These are phyloP conservation scores for Sminthopsis crassicaudata DNA, from an alignment of 2,113 vertebrate genomes.

Conservation along the genomic window DNA sequence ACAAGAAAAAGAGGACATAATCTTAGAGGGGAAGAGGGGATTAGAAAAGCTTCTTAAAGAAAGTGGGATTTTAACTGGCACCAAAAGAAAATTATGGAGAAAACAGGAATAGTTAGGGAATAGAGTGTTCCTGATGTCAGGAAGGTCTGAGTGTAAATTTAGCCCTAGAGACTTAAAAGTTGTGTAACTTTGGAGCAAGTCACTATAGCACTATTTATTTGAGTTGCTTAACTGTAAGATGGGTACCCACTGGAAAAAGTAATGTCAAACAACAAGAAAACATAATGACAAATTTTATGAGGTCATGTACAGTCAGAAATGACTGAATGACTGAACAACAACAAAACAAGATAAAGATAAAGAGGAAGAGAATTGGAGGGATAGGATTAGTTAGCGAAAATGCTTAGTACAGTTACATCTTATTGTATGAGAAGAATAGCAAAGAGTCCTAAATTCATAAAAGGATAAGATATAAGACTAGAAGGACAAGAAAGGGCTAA, in stretches of 20 bases:
- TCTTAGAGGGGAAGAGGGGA: background rate
- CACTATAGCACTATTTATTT: background rate
- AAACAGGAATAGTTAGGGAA: background rate
- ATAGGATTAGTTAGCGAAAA: background rate
- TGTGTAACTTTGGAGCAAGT: background rate
- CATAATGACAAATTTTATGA: background rate
- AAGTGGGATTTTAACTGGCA: background rate
- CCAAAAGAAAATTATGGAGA: background rate
- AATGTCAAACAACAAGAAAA: background rate
- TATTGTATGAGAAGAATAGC: background rate
- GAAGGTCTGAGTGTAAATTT: background rate
- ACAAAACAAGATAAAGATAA: background rate
- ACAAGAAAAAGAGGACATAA: background rate
- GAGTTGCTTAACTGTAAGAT: background rate
- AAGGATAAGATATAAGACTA: background rate
- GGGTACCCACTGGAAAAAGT: background rate
- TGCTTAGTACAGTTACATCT: background rate
- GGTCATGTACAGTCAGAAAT: background rate
- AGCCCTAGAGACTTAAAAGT: background rate
- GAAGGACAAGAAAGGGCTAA: background rate
- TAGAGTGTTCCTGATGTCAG: background rate
- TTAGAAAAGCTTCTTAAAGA: background rate
- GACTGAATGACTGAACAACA: background rate
- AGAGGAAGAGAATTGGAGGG: background rate
- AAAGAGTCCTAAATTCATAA: background rate